Conservation (phyloP, 2,888 invertebrate species). For the Sialis lutaria region DNA sequence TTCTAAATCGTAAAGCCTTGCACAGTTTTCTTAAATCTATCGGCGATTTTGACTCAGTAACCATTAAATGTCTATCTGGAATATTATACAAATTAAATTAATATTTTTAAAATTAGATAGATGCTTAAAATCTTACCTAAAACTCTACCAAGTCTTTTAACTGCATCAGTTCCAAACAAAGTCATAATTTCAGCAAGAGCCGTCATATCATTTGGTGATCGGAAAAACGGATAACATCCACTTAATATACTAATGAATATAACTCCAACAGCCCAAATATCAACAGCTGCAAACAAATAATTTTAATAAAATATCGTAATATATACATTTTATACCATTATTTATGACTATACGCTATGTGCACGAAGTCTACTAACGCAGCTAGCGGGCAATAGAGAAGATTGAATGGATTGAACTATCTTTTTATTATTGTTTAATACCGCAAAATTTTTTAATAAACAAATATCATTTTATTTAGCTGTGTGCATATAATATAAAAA, state of each 20-base stretch:
- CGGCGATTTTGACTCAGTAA: constrained; percentile 30
- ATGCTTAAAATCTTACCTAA: constrained; percentile 31
- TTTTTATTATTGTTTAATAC: too few species aligned
- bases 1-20: constrained; percentile 24
- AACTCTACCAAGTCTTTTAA: constrained; percentile 46
- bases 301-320: too few species aligned
- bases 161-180: constrained; percentile 53
- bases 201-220: constrained; percentile 58
- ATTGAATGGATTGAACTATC: too few species aligned
- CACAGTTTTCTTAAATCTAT: constrained; percentile 29
- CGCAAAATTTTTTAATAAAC: too few species aligned
- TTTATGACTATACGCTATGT: too few species aligned
- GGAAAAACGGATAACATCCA: constrained; percentile 70
- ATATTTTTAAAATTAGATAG: background rate
- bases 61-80: constrained; percentile 32
- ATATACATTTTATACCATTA: too few species aligned
- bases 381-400: too few species aligned
- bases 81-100: constrained; percentile 8
- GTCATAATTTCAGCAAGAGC: constrained; percentile 70
- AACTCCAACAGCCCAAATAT: constrained; percentile 79
- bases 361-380: too few species aligned
- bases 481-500: too few species aligned
- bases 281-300: constrained; percentile 42
- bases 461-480: too few species aligned
- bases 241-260: constrained; percentile 63